Evolutionary conservation across 2,113 vertebrate genomes (phyloP).

Genomic region (Lipophrys pholis): DNA sequence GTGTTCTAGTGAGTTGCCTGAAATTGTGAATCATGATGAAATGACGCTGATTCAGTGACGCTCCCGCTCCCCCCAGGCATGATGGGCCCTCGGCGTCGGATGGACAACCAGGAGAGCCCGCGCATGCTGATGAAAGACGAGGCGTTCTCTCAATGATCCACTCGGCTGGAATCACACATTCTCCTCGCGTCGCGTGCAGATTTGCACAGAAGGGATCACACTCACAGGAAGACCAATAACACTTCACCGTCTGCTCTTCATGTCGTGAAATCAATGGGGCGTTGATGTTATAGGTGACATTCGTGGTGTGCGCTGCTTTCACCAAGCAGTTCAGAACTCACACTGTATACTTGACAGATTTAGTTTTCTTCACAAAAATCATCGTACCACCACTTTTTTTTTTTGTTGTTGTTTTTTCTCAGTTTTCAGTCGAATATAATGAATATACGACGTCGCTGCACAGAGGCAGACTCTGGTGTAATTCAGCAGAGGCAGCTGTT

Average conservation of each 20-base stretch:
- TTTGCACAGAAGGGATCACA: background rate
- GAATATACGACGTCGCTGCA: conserved; percentile 51
- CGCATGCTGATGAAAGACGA: conserved; percentile 83
- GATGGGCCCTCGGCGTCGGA: conserved; percentile 78
- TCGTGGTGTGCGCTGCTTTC: conserved; percentile 64
- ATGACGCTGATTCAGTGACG: background rate
- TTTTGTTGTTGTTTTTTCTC: conserved; percentile 16
- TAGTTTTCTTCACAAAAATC: conserved; percentile 49
- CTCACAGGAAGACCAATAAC: conserved; percentile 47
- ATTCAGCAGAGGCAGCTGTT: conserved; percentile 33
- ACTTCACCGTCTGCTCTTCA: conserved; percentile 54
- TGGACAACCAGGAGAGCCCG: conserved; percentile 82
- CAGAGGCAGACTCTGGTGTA: conserved; percentile 41
- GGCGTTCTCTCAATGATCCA: conserved; percentile 77
- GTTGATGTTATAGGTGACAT: conserved; percentile 48
- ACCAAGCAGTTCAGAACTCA: conserved; percentile 64
- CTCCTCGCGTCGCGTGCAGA: conserved; percentile 28
- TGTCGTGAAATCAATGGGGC: conserved; percentile 64
- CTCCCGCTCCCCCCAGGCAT: conserved; percentile 66
- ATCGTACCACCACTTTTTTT: conserved; percentile 55
- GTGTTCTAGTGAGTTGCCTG: background rate
- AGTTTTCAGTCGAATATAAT: conserved; percentile 49
- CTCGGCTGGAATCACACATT: conserved; percentile 20
- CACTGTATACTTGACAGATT: conserved; percentile 74
- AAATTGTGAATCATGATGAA: background rate